Evolutionary conservation across 2,113 vertebrate genomes (phyloP).

Genomic region (Carollia perspicillata): DNA sequence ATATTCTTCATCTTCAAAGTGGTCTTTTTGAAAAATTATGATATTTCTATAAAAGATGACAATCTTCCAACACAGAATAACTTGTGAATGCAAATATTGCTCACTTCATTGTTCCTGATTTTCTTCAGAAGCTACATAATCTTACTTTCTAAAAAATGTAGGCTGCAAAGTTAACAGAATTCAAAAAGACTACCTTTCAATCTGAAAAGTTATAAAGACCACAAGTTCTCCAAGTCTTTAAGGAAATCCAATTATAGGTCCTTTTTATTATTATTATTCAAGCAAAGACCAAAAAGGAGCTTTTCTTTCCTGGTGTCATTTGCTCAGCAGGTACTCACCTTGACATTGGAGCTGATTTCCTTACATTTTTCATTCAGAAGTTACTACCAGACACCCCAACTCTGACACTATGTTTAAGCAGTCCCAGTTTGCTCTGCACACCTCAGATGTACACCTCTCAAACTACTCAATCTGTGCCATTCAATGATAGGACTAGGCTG

Average conservation of each 20-base stretch:
- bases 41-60: constrained; percentile 86
- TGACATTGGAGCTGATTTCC: constrained; percentile 79
- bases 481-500: not conserved
- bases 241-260: constrained; percentile 86
- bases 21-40: constrained; percentile 82
- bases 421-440: not conserved
- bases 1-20: constrained; percentile 84
- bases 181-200: constrained; percentile 85
- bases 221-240: constrained; percentile 83
- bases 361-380: constrained; percentile 81
- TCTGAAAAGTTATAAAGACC: constrained; percentile 82
- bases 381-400: constrained; percentile 56
- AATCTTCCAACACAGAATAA: constrained; percentile 85
- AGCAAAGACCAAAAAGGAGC: constrained; percentile 80
- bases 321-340: constrained; percentile 82
- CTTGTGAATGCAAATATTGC: constrained; percentile 85
- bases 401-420: not conserved
- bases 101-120: constrained; percentile 84
- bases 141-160: constrained; percentile 84
- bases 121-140: constrained; percentile 85
- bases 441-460: not conserved
- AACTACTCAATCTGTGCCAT: not conserved
- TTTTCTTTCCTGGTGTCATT: constrained; percentile 81
- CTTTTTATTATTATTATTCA: constrained; percentile 82
- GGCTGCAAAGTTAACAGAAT: constrained; percentile 85